phyloP scores from a whole-genome alignment of 2,888 invertebrate genomes.

The Agrotis segetum region DNA sequence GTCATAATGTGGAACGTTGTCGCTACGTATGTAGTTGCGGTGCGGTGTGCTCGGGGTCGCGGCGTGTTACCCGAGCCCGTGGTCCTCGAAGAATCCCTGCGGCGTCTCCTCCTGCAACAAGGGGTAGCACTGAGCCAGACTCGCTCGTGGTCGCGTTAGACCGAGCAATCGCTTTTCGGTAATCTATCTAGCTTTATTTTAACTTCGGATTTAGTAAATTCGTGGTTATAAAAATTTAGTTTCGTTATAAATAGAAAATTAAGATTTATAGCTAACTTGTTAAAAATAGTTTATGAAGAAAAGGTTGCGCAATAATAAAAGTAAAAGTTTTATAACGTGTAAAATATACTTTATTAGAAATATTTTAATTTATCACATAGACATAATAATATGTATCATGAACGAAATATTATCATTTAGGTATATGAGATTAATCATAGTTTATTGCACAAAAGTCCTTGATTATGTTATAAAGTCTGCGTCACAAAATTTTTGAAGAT shows the following conservation, averaged over 20 bases:
- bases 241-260: neutral
- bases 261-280: neutral
- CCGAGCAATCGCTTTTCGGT: conserved; percentile 87
- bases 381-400: conserved; percentile 53
- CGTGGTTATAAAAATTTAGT: neutral
- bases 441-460: conserved; percentile 56
- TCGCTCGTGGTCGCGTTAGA: conserved; percentile 89
- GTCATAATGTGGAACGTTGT: conserved; percentile 46
- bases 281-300: neutral
- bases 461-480: conserved; percentile 39
- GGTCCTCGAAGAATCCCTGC: conserved; percentile 99
- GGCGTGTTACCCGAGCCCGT: conserved; percentile 96
- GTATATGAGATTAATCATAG: conserved; percentile 46
- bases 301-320: conserved; percentile 39
- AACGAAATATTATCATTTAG: conserved; percentile 43
- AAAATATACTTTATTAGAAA: conserved; percentile 67
- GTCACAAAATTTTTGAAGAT: conserved; percentile 21
- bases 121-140: conserved; percentile 89
- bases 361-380: conserved; percentile 64
- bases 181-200: conserved; percentile 16
- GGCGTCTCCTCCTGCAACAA: conserved; percentile 99
- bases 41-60: conserved; percentile 32
- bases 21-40: conserved; percentile 58
- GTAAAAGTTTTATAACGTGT: conserved; percentile 58
- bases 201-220: neutral